Percentiles rank a stretch among this genome's conserved stretches.
Conservation (phyloP, 2,113 vertebrate species). For the Tragelaphus scriptus region DNA sequence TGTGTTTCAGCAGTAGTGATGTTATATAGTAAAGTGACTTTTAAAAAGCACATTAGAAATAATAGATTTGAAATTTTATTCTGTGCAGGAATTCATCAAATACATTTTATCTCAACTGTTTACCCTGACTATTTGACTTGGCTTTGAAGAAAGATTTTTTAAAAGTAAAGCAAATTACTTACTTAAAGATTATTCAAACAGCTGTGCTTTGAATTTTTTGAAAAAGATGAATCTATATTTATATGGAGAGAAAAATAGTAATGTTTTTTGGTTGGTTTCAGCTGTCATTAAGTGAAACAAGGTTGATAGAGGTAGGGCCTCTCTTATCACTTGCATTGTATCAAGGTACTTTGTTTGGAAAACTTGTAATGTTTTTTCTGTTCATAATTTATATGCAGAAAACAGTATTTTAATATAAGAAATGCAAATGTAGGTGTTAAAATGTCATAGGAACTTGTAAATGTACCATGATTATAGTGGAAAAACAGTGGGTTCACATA, state of each 20-base stretch:
- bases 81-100: background rate
- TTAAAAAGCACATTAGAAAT: background rate
- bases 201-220: background rate
- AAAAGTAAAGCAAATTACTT: background rate
- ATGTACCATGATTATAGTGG: background rate
- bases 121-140: background rate
- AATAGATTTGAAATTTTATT: slow-evolving; percentile 25
- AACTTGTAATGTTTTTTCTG: background rate
- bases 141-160: background rate
- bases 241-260: background rate
- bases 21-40: background rate
- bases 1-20: background rate
- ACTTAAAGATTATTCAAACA: slow-evolving; percentile 32
- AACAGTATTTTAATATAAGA: slow-evolving; percentile 23
- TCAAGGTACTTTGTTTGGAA: background rate
- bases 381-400: background rate
- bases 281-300: background rate
- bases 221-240: slow-evolving; percentile 8
- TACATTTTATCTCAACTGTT: background rate
- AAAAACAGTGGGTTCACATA: background rate
- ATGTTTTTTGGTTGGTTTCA: background rate
- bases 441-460: background rate
- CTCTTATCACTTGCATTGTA: background rate
- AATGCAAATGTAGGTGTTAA: background rate
- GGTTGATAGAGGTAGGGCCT: background rate